Evolutionary conservation across 2,888 invertebrate genomes (phyloP), one percentile per base, ranked within the genome.

Genomic region (Metopia argyrocephala): DNA sequence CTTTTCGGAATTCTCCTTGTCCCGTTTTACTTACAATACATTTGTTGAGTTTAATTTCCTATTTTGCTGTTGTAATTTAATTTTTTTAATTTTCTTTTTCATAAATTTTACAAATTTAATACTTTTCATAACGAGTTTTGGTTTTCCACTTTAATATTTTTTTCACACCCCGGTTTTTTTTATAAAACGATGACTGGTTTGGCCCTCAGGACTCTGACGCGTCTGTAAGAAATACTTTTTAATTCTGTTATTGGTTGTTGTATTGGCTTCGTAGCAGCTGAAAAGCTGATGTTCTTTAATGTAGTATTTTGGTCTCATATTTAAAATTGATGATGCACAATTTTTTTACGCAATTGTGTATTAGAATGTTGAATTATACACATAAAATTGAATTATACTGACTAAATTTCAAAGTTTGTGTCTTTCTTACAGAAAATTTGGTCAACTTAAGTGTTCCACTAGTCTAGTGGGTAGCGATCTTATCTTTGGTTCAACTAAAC

Each of bases 11-110:
- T 71, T 61, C 23, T 61, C 27, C 3, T 52, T 38, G 38, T 38
- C 38, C 12, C 38, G 7, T 52, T 52, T 28, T 59, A 28, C 56
- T 52, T 61, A 52, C 27, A 12, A 50, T 62, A 52, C 52, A 31
- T 71, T 38, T 28, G 28, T 52, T 7, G 12, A 52, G 25, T 46
- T 62, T 62, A 23, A 62, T 46, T 62, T 62, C 62, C 62, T 62
- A 45, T 62, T 62, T 62, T n/a, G 62, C 5, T 23, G 25, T 46
- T 46, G 46, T 62, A 23, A 25, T 9, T 21, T 15, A 59, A 31
- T n/a, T n/a, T 5, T 54, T 54, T 56, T 56, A 9, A 28, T 28
- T 56, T n/a, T 56, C 12, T n/a, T 21, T 20, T 27, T 27, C 12
- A 48, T 21, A 38, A 12, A 38, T 38, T 45, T 21, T 61, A 50